A percentile compares a stretch with the other conserved stretches of the same genome.
phyloP scores from a whole-genome alignment of 2,888 invertebrate species.

The Itoplectis maculator region DNA sequence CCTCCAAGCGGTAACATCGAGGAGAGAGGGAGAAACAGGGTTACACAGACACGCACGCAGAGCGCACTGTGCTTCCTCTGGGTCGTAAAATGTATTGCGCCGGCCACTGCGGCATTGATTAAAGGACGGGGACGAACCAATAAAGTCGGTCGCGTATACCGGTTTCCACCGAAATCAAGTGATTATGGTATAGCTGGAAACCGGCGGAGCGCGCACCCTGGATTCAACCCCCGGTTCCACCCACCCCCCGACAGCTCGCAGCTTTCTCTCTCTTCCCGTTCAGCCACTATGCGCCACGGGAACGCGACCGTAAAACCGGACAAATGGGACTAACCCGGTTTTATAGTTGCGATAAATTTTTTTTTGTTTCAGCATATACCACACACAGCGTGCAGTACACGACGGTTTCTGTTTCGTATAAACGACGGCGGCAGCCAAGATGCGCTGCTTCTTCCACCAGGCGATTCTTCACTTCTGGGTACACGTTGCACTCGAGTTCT shows the following conservation, averaged over 20 bases:
- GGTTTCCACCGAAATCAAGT: slow-evolving; percentile 70
- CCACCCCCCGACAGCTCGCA: slow-evolving; percentile 25
- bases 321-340: slow-evolving; percentile 69
- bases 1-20: not conserved
- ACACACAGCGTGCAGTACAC: not conserved
- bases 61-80: slow-evolving; percentile 47
- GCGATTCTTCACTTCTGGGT: not conserved
- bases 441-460: not conserved
- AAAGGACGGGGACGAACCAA: slow-evolving; percentile 73
- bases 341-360: slow-evolving; percentile 67
- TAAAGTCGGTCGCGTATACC: slow-evolving; percentile 68
- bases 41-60: slow-evolving; percentile 29
- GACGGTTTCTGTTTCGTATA: not conserved
- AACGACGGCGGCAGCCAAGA: not conserved
- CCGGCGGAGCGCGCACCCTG: slow-evolving; percentile 10
- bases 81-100: slow-evolving; percentile 70
- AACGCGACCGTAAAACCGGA: slow-evolving; percentile 68
- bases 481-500: no score
- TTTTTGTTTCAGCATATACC: not conserved
- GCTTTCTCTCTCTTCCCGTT: slow-evolving; percentile 39
- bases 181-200: slow-evolving; percentile 70
- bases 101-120: slow-evolving; percentile 73
- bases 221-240: not conserved
- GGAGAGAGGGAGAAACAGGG: not conserved
- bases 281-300: slow-evolving; percentile 15